Evolutionary conservation across 2,888 invertebrate species (phyloP), one percentile per base, ranked within the genome.

Genomic region (Nudaria mundana): DNA sequence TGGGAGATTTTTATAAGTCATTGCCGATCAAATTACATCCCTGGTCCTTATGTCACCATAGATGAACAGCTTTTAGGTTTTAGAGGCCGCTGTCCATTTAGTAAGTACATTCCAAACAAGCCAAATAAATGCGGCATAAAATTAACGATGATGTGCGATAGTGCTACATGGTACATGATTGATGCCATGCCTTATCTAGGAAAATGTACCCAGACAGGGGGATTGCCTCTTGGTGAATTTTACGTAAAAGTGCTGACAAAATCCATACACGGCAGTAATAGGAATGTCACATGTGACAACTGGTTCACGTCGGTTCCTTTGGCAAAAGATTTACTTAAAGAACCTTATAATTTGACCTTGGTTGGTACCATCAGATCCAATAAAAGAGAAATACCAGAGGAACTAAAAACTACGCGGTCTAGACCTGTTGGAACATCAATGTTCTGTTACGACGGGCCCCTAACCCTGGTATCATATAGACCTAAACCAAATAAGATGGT

Each of bases 391-490:
- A 76, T 76, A 13, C 58, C 55, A 7, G 50, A 54, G 29, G 48
- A 59, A 34, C n/a, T 61, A 28, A 56, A 56, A 38, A 58, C 56
- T 16, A 30, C 14, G 6, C 37, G 46, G 3, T 44, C 49, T 12
- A 28, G 60, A 29, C 14, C 35, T 47, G 66, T 44, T 12, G 60
- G 52, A 47, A 63, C 57, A 15, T 69, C 54, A 2, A 64, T 63
- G 48, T 64, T 56, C 34, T 64, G 49, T 33, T 63, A 52, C 36
- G 53, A 63, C 42, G 54, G 55, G 10, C 46, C 44, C 23, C 39
- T 66, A 15, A 66, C 66, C 1, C 44, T 74, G 2, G 29, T 69
- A 0, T 71, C 67, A 3, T 60, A 52, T 33, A 49, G 68, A 43
- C 48, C 64, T 5, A 66, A 63, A 31, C 53, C 57, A 0, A 20